A percentile compares a stretch with the other conserved stretches of the same genome.
Evolutionary conservation across 2,113 vertebrate species (phyloP).

Genomic region (Sceloporus undulatus): DNA sequence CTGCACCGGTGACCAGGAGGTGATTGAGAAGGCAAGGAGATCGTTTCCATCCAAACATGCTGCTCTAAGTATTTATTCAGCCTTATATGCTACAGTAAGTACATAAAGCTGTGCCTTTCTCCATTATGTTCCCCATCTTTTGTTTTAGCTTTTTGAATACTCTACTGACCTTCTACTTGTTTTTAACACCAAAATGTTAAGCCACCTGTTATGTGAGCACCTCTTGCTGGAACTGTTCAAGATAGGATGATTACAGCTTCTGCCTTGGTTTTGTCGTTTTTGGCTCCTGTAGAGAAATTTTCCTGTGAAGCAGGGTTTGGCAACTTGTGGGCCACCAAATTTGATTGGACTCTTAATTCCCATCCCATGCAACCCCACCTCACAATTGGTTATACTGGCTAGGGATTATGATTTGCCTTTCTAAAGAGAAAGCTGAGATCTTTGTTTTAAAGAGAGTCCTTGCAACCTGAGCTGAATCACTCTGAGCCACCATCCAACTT

Average conservation of each 20-base stretch:
- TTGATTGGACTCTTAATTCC: background rate
- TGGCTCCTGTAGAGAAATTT: background rate
- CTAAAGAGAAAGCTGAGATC: no score
- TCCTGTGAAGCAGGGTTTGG: background rate
- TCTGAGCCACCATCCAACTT: background rate
- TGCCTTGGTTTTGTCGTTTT: background rate
- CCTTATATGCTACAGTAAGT: slow-evolving; percentile 96
- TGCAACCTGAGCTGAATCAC: background rate
- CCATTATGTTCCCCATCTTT: background rate
- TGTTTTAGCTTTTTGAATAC: background rate
- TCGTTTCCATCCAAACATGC: slow-evolving; percentile 99
- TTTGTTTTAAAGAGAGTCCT: background rate
- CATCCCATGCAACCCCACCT: no score
- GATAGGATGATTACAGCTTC: background rate
- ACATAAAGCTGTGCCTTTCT: background rate
- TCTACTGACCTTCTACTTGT: background rate
- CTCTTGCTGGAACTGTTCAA: background rate
- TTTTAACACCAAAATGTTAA: background rate
- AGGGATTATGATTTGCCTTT: no score
- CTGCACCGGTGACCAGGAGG: slow-evolving; percentile 90
- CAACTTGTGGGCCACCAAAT: background rate
- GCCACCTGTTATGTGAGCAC: no score
- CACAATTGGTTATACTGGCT: background rate
- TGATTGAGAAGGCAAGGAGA: slow-evolving; percentile 90
- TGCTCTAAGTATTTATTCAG: slow-evolving; percentile 95